Percentiles rank a stretch among this genome's conserved stretches.
Conservation (phyloP, 2,888 invertebrate genomes). For the Panzeria rudis region DNA sequence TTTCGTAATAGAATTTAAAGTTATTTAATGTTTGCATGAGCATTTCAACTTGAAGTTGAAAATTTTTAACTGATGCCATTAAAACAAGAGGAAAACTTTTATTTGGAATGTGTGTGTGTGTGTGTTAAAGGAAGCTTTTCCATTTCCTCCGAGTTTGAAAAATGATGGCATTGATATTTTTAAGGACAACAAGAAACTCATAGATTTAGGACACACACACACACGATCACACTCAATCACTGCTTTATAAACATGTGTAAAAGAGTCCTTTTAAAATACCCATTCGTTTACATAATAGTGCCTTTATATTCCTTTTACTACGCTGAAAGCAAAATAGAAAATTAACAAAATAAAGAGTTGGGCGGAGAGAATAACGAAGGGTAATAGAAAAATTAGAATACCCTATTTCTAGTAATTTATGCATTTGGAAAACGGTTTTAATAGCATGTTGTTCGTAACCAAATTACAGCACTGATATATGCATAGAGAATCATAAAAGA, state of each 20-base stretch:
- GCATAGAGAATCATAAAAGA: conserved; percentile 3
- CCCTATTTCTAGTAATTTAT: conserved; percentile 59
- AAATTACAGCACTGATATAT: conserved; percentile 50
- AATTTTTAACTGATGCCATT: conserved; percentile 29
- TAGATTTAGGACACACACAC: conserved; percentile 3
- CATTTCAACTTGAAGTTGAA: conserved; percentile 14
- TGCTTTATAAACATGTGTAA: neutral
- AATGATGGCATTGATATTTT: conserved; percentile 57
- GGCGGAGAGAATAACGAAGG: neutral
- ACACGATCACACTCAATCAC: neutral
- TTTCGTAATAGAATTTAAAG: conserved; percentile 49
- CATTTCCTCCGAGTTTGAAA: conserved; percentile 34
- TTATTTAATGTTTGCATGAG: neutral
- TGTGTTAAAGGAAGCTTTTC: conserved; percentile 5
- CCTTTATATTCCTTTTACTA: neutral
- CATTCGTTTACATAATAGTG: conserved; percentile 17
- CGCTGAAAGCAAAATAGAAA: conserved; percentile 13
- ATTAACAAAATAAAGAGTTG: neutral
- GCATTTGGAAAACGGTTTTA: conserved; percentile 50
- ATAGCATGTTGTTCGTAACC: conserved; percentile 54
- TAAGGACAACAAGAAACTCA: conserved; percentile 47
- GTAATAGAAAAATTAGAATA: conserved; percentile 6
- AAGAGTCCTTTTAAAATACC: conserved; percentile 22
- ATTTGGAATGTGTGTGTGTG: neutral
- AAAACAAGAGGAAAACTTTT: conserved; percentile 43